Evolutionary conservation across 2,113 vertebrate genomes (phyloP).

Genomic region (Lota lota): DNA sequence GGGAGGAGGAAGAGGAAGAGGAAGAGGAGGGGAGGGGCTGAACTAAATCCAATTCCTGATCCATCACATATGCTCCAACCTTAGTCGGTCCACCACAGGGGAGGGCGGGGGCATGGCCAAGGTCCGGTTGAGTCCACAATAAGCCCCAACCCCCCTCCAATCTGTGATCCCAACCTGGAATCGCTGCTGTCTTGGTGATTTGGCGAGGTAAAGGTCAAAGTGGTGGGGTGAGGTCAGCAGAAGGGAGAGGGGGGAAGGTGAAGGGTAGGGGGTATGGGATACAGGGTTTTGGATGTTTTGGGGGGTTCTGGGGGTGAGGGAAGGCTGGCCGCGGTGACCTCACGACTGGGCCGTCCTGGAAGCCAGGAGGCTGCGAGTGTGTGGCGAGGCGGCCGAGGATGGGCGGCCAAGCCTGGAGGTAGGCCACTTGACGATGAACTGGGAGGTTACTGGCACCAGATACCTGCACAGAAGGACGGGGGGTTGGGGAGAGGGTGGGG

Average conservation of each 20-base stretch:
- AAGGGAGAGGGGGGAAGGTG: conserved; percentile 26
- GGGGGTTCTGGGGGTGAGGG: no score
- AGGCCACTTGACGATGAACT: conserved; percentile 89
- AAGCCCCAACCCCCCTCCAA: not conserved
- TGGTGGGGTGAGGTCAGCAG: conserved; percentile 44
- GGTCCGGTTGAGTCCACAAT: conserved; percentile 27
- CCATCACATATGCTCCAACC: conserved; percentile 30
- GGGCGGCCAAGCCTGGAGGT: conserved; percentile 80
- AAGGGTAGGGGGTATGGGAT: no score
- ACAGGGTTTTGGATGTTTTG: no score
- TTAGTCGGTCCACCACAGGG: conserved; percentile 50
- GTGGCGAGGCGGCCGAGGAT: conserved; percentile 80
- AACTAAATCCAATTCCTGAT: conserved; percentile 14
- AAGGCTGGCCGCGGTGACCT: conserved; percentile 59
- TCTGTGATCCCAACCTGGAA: not conserved
- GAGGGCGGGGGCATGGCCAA: conserved; percentile 16
- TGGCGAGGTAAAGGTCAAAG: conserved; percentile 39
- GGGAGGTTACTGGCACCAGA: conserved; percentile 91
- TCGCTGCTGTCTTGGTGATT: conserved; percentile 39
- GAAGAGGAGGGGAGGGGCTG: conserved; percentile 17
- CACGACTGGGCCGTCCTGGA: conserved; percentile 87
- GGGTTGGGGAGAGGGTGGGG: conserved; percentile 62
- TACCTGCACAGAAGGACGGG: conserved; percentile 81
- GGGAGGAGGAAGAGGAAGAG: conserved; percentile 6
- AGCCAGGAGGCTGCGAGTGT: conserved; percentile 83